Evolutionary conservation across 2,888 invertebrate genomes (phyloP).

Genomic region (Parapristionchus giblindavisi): DNA sequence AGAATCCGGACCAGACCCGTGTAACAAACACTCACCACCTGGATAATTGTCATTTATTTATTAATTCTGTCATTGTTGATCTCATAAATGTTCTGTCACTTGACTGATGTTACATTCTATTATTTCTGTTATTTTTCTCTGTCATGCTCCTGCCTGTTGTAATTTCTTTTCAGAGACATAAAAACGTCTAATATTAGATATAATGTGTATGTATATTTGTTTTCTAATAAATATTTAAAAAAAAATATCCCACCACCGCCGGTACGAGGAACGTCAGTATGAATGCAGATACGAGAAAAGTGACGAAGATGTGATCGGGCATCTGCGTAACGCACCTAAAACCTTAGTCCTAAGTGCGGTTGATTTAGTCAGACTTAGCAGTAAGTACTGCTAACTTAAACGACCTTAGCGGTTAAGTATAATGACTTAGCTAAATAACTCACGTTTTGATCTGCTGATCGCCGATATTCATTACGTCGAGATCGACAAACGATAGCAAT

Average conservation of each 20-base stretch:
- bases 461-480: conserved; percentile 26
- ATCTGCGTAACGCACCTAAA: conserved; percentile 43
- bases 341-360: no score
- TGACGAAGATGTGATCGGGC: conserved; percentile 42
- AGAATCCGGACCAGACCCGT: conserved; percentile 42
- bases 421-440: no score
- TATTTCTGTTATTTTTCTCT: neutral
- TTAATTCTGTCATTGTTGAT: neutral
- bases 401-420: no score
- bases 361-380: no score
- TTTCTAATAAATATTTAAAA: neutral
- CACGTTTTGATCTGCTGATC: conserved; percentile 25
- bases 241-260: conserved; percentile 16
- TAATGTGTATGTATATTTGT: no score
- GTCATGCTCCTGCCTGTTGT: neutral
- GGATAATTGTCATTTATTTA: neutral
- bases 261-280: conserved; percentile 42
- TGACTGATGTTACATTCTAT: neutral
- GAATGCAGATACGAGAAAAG: conserved; percentile 42
- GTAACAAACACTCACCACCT: conserved; percentile 44
- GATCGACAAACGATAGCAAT: conserved; percentile 23
- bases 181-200: no score
- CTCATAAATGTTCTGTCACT: neutral
- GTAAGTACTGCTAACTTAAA: no score
- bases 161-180: neutral